These are phyloP conservation scores for Enteromius afrohamiltoni DNA, from an alignment of 2,797 vertebrate genomes.

Conservation along the genomic window DNA sequence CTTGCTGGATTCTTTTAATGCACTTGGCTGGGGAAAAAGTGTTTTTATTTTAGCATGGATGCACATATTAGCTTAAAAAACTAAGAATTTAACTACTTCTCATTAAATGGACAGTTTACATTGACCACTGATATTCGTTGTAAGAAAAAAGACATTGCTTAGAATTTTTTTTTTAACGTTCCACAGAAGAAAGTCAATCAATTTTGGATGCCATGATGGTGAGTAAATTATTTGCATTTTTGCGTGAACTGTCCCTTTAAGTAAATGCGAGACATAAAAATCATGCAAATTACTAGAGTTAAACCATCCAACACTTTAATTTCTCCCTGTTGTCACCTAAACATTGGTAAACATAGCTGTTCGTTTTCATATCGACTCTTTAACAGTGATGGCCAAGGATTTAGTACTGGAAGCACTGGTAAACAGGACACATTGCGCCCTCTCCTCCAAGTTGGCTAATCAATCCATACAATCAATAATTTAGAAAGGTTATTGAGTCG, in stretches of 20 bases:
- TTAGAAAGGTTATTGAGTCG: constrained; percentile 36
- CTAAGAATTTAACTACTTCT: background rate
- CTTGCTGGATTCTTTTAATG: background rate
- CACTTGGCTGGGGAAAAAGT: background rate
- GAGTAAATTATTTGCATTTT: background rate
- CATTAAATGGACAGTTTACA: background rate
- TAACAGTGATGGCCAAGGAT: constrained; percentile 21
- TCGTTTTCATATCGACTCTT: constrained; percentile 24
- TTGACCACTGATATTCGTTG: background rate
- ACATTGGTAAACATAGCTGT: constrained; percentile 26
- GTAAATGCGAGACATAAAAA: constrained; percentile 5
- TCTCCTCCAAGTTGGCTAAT: constrained; percentile 52
- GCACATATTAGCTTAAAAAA: background rate
- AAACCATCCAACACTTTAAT: constrained; percentile 17
- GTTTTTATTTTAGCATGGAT: background rate
- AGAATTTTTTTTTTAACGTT: background rate
- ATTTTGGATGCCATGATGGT: background rate
- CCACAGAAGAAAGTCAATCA: background rate
- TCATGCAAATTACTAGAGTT: constrained; percentile 3
- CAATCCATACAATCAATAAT: constrained; percentile 59
- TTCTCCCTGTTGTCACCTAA: constrained; percentile 19
- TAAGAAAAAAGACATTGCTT: background rate
- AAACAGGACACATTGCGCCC: constrained; percentile 44
- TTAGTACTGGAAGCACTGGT: constrained; percentile 18
- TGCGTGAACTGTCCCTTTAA: background rate